Base-by-base conservation (phyloP, 2,888 invertebrate genomes). In the Agapostemon virescens region DNA sequence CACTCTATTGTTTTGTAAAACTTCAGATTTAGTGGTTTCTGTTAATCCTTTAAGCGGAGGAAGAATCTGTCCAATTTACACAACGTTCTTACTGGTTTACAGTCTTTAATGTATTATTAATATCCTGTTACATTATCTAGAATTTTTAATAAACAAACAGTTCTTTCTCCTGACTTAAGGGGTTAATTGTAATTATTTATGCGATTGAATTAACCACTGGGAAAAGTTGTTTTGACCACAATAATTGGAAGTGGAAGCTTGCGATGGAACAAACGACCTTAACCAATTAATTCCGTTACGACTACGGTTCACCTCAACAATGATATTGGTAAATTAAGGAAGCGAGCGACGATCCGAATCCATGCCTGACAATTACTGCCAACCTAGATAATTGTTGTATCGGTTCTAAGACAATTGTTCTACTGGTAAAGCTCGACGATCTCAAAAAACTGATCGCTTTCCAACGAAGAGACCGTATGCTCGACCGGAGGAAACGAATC, bases 351-450 rank as follows among this genome's bases (percentile, higher is more conserved):
- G 49, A 75, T 72, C 77, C 49, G 66, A 78, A 78, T 49, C 77
- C 79, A 80, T 76, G 77, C 78, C 84, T 84, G 70, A 88, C 72
- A 69, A 84, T 79, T 61, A 89, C 88, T 89, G 89, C 88, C 88
- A 88, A 82, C 75, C 61, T 80, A 83, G 71, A 79, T 55, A 61
- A 74, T 66, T 79, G 75, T 81, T 67, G 69, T 58, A 64, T 71
- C 76, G 63, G 67, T 55, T 49, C 66, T 79, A 69, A 82, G 72
- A 63, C 58, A 52, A 76, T 68, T 79, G 78, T 81, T 69, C 71
- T 64, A 58, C 71, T 74, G 63, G 68, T 55, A 52, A 73, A 76
- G 66, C 66, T 69, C 61, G 61, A 23, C n/a, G 69, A 66, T n/a
- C 36, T 36, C 7, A 68, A 55, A 6, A 38, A 40, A 64, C 30